Evolutionary conservation across 1,140 invertebrate species (phyloP).

Genomic region (Apis florea): DNA sequence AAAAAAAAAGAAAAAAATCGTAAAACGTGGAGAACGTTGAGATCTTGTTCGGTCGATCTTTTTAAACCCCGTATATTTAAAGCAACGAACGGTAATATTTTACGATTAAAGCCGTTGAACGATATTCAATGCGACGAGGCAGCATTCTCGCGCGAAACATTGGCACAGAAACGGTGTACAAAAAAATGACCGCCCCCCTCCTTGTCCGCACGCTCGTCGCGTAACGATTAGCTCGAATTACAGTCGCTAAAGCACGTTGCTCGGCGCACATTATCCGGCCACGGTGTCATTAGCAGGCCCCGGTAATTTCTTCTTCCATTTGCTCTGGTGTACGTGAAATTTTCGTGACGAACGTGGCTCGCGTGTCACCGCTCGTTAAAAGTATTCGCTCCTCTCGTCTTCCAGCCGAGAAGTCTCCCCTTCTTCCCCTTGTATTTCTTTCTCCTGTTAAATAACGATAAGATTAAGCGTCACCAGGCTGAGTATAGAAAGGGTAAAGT

Average conservation of each 20-base stretch:
- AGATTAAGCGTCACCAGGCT: slow-evolving; percentile 69
- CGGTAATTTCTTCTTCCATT: slow-evolving; percentile 40
- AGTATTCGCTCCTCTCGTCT: neutral
- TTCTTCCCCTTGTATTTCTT: neutral
- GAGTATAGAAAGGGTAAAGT: slow-evolving; percentile 68
- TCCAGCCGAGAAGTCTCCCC: neutral
- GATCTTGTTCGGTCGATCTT: neutral
- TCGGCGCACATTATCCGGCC: neutral
- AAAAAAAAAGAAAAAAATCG: too few relatives aligned
- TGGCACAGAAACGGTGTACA: neutral
- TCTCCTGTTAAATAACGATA: slow-evolving; percentile 58
- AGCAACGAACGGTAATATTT: neutral
- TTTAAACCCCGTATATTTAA: too few relatives aligned
- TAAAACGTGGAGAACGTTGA: neutral
- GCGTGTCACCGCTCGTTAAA: slow-evolving; percentile 45
- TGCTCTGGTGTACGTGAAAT: slow-evolving; percentile 21
- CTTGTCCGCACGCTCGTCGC: neutral
- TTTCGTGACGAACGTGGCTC: slow-evolving; percentile 28
- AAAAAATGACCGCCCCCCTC: neutral
- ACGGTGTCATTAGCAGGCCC: slow-evolving; percentile 12
- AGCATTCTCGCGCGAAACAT: neutral
- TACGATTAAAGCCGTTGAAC: neutral
- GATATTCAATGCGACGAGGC: neutral
- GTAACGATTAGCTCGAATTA: slow-evolving; percentile 7
- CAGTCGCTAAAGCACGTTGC: neutral